Percentiles rank a stretch among this genome's conserved stretches.
Evolutionary conservation across 2,888 invertebrate genomes (phyloP).

Genomic region (Eupithecia subfuscata): DNA sequence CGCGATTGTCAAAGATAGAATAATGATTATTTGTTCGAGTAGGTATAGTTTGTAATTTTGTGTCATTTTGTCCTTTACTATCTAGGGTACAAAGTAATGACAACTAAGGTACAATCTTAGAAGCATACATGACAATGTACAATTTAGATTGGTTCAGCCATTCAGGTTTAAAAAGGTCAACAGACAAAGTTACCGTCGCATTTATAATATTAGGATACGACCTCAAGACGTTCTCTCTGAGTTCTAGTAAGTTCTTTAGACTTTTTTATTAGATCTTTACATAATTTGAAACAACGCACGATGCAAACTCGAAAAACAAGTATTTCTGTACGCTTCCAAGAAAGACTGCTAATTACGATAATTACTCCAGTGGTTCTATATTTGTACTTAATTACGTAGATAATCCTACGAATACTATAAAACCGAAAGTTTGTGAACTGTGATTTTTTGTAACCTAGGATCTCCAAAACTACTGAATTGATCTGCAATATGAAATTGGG

Average conservation of each 20-base stretch:
- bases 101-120: too few species aligned
- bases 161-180: not conserved
- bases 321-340: not conserved
- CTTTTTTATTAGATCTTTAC: constrained; percentile 1
- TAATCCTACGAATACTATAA: too few species aligned
- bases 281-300: not conserved
- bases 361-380: not conserved
- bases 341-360: not conserved
- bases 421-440: too few species aligned
- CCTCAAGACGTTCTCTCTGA: not conserved
- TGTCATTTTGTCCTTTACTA: too few species aligned
- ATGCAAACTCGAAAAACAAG: not conserved
- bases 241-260: not conserved
- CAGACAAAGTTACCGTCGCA: not conserved
- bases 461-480: too few species aligned
- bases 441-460: too few species aligned
- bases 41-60: too few species aligned
- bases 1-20: too few species aligned
- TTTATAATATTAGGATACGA: not conserved
- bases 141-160: not conserved
- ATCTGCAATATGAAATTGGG: too few species aligned
- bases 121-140: not conserved
- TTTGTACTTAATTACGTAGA: not conserved
- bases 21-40: too few species aligned
- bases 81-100: too few species aligned